Base-by-base conservation (phyloP, 2,113 vertebrate genomes). In the Lota lota region DNA sequence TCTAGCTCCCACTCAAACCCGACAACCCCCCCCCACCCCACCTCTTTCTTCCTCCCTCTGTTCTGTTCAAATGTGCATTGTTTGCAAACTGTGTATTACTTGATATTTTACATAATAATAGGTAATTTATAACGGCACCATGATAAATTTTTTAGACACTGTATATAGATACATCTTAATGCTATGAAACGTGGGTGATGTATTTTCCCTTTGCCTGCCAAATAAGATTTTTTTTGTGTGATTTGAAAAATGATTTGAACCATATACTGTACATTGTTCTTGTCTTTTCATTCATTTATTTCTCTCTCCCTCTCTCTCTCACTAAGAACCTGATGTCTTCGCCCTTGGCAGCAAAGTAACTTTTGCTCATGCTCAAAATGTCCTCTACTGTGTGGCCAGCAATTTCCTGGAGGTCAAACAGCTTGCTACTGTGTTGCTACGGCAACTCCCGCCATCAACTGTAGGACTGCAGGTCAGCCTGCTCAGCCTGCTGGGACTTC, bases 351-450 rank as follows among this genome's bases (percentile, higher is more conserved):
- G 91, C 15, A 93, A 91, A 21, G 90, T 99, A 17, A 89, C 92
- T 76, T 77, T 74, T 71, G 5, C 67, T 53, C 91, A 91, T 71
- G 91, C 95, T 70, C 92, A 86, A 72, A 92, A 89, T 65, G 91
- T 99, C 69, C 85, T 98, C 64, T 90, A 88, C 79, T 96, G 95
- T 70, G 87, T 98, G 4, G 87, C 94, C 73, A 98, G 93, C 90
- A 97, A 95, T 83, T 99, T 98, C 85, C 92, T 97, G 78, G 96
- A 98, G 82, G 93, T 99, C 63, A 98, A 99, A 87, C 79, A 91
- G 33, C 88, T 97, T 75, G 93, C 95, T 1, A 94, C 94, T 58
- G 80, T 84, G 5, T 88, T 99, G 70, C 74, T 98, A 54, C 91
- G 86, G 86, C 95, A 94, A 79, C 90, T 99, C 11, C 92, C 90